phyloP scores from a whole-genome alignment of 2,113 vertebrate species.

The Caracal caracal region DNA sequence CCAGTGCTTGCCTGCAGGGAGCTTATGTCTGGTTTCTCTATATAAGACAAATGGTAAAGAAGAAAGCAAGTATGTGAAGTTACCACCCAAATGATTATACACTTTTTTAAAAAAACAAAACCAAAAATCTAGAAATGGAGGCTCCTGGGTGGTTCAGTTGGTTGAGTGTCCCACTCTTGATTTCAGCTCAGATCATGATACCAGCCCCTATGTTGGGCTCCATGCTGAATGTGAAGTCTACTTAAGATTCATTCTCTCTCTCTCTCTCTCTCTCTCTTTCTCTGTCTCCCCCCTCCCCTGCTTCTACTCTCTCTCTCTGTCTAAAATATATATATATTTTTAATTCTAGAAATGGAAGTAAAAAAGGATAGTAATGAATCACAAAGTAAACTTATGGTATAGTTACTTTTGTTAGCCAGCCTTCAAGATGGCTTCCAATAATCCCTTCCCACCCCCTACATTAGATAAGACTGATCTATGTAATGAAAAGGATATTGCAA shows the following conservation, averaged over 20 bases:
- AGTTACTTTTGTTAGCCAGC: neutral
- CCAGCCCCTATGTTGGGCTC: no score
- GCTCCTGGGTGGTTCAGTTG: no score
- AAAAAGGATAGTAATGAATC: neutral
- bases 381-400: neutral
- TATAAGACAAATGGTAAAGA: neutral
- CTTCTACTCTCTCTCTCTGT: no score
- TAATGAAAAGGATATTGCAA: neutral
- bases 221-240: no score
- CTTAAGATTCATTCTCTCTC: no score
- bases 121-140: neutral
- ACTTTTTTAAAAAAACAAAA: neutral
- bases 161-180: no score
- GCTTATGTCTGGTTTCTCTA: neutral
- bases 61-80: neutral
- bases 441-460: no score
- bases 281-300: no score
- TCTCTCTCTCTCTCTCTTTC: no score
- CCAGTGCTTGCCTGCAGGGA: neutral
- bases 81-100: neutral
- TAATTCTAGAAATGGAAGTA: neutral
- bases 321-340: no score
- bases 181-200: no score
- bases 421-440: neutral
- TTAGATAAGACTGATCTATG: no score